phyloP scores from a whole-genome alignment of 2,888 invertebrate genomes.

The Cerceris ruficornis region DNA sequence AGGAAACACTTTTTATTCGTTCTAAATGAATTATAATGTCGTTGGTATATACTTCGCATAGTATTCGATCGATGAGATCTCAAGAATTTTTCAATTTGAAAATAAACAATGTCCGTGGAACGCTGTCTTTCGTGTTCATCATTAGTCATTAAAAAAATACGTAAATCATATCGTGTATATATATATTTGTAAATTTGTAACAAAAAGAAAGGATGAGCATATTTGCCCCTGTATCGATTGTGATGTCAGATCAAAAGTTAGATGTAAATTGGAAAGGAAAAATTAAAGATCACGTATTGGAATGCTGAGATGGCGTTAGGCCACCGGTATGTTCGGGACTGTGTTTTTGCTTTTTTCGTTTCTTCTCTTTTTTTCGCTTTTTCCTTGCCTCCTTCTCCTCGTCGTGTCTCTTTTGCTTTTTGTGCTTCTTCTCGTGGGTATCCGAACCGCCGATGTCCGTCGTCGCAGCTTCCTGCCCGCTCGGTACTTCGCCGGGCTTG shows the following conservation, averaged over 20 bases:
- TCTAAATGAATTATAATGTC: too few relatives aligned
- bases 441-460: slow-evolving; percentile 87
- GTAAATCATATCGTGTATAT: slow-evolving; percentile 7
- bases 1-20: background rate
- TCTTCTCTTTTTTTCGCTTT: slow-evolving; percentile 97
- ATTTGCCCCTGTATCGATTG: slow-evolving; percentile 17
- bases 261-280: slow-evolving; percentile 54
- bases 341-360: slow-evolving; percentile 96
- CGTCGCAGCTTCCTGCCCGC: slow-evolving; percentile 88
- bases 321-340: slow-evolving; percentile 92
- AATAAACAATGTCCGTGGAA: background rate
- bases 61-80: background rate
- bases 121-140: background rate
- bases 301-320: slow-evolving; percentile 85
- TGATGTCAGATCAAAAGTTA: slow-evolving; percentile 45
- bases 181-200: slow-evolving; percentile 14
- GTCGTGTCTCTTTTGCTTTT: slow-evolving; percentile 96
- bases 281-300: slow-evolving; percentile 82
- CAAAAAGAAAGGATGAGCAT: slow-evolving; percentile 14
- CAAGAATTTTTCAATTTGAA: background rate
- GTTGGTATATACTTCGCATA: too few relatives aligned
- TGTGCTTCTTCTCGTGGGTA: slow-evolving; percentile 97
- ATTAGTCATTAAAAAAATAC: background rate
- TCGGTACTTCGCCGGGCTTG: slow-evolving; percentile 91
- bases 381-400: slow-evolving; percentile 94